A percentile compares a stretch with the other conserved stretches of the same genome.
phyloP scores from a whole-genome alignment of 2,113 vertebrate genomes.

The Brevimyrus niger region DNA sequence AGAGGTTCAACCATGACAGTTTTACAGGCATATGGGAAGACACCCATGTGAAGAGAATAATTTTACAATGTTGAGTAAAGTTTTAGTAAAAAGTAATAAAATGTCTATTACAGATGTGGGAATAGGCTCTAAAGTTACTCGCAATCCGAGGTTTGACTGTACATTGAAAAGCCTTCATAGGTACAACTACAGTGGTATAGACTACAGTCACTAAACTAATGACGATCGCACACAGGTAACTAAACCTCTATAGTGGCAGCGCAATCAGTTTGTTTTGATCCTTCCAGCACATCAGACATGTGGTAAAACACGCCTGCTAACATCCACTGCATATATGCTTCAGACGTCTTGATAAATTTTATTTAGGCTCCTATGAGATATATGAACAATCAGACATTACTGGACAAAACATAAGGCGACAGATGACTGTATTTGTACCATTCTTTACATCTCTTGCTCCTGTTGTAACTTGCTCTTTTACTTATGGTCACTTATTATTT shows the following conservation, averaged over 20 bases:
- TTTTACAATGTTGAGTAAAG: too few relatives aligned
- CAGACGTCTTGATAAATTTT: background rate
- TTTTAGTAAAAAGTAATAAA: too few relatives aligned
- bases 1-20: too few relatives aligned
- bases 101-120: too few relatives aligned
- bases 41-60: too few relatives aligned
- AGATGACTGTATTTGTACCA: background rate
- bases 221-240: conserved; percentile 35
- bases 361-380: background rate
- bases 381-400: background rate
- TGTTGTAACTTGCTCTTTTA: background rate
- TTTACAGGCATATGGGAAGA: too few relatives aligned
- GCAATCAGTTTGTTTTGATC: background rate
- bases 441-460: background rate
- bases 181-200: background rate
- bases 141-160: background rate
- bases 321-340: background rate
- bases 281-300: background rate
- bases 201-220: conserved; percentile 1
- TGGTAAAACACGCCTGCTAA: background rate
- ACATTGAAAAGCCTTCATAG: background rate
- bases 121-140: too few relatives aligned
- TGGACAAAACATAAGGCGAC: background rate
- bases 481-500: background rate
- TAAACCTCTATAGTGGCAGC: background rate